A percentile compares a stretch with the other conserved stretches of the same genome.
These are phyloP conservation scores for Bemisia tabaci DNA, from an alignment of 1,140 invertebrate species.

Conservation along the genomic window DNA sequence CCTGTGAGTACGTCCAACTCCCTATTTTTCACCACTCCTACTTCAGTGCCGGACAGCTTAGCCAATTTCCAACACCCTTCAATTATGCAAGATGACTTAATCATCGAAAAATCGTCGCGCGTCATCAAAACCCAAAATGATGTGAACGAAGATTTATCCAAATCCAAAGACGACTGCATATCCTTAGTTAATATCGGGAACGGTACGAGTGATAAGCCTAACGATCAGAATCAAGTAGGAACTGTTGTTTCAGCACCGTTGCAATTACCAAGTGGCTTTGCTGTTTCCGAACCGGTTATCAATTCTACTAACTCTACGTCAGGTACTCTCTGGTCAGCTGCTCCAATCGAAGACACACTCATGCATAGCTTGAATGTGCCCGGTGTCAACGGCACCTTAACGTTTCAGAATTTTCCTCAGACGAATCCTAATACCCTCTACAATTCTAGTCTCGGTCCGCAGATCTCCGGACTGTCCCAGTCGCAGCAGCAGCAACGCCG, in stretches of 20 bases:
- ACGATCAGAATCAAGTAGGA: conserved; percentile 22
- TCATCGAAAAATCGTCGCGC: conserved; percentile 32
- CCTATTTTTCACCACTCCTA: conserved; percentile 32
- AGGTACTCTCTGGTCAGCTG: conserved; percentile 33
- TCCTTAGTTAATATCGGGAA: conserved; percentile 20
- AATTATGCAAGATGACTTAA: conserved; percentile 39
- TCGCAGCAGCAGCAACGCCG: conserved; percentile 29
- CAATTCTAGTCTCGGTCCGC: conserved; percentile 26
- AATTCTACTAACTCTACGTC: conserved; percentile 28
- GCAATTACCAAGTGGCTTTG: conserved; percentile 25
- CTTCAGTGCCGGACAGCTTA: conserved; percentile 22
- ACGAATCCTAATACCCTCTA: conserved; percentile 28
- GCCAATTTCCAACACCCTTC: conserved; percentile 20
- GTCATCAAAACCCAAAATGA: conserved; percentile 26
- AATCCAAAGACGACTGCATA: conserved; percentile 23
- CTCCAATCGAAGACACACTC: conserved; percentile 32
- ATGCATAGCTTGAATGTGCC: conserved; percentile 32
- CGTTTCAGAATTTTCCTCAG: conserved; percentile 37
- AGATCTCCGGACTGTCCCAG: conserved; percentile 22
- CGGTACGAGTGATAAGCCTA: conserved; percentile 19
- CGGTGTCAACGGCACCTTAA: conserved; percentile 34
- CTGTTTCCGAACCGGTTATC: conserved; percentile 25
- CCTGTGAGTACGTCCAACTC: conserved; percentile 28
- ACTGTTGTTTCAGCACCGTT: conserved; percentile 24
- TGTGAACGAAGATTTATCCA: conserved; percentile 22